Evolutionary conservation across 2,888 invertebrate genomes (phyloP), one percentile per base, ranked within the genome.

Genomic region (Eremobia ochroleuca): DNA sequence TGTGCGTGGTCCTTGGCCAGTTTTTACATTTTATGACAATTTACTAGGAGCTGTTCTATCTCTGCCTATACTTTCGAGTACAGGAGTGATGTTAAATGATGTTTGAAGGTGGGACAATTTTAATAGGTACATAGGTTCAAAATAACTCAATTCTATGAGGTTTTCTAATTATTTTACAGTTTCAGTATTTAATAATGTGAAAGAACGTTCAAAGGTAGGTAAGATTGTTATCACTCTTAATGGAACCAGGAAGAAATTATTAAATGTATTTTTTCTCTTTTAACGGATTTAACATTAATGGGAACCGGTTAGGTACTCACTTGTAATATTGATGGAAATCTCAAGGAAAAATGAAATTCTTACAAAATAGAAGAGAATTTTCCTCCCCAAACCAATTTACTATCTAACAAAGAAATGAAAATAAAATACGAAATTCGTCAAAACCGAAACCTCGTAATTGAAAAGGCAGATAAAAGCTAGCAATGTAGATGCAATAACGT

Each of bases 401-500:
- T 62, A 78, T 64, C 75, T 59, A 55, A 83, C 46, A 69, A 58
- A 4, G 13, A 67, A 72, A 58, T 66, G n/a, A 59, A 72, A 59
- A 55, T 34, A 3, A 71, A 85, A 73, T 37, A 65, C 52, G 58
- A 85, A 83, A 71, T 21, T 65, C 64, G 40, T 76, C 59, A 76
- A 67, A 85, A 85, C 37, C 25, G 61, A 78, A 77, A 71, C 34
- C 58, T 73, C 70, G 58, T 76, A 83, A 86, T 83, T 74, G 86
- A 72, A 86, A 70, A 52, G 15, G 61, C 71, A 68, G 52, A 83
- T 74, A 65, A 86, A 82, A 65, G 46, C 61, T 49, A 64, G 59
- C 72, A 75, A 67, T 86, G 69, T 83, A 59, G 49, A 73, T 86
- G 85, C 85, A 79, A 84, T 84, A 86, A 84, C 74, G 59, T 55